phyloP scores from a whole-genome alignment of 2,113 vertebrate species.

The Chloebia gouldiae region DNA sequence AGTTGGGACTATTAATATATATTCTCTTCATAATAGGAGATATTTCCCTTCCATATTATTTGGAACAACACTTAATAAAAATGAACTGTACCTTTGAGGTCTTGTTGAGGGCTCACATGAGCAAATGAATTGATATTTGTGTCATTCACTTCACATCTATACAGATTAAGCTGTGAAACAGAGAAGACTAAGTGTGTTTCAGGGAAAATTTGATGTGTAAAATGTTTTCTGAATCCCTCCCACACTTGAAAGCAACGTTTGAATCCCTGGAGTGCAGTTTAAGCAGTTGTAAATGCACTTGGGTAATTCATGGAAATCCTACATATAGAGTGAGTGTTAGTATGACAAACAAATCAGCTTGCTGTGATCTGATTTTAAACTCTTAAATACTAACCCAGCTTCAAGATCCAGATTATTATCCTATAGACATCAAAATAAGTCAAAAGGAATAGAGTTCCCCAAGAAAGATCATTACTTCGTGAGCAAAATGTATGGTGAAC shows the following conservation, averaged over 20 bases:
- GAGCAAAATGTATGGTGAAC: not conserved
- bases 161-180: not conserved
- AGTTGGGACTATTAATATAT: not conserved
- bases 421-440: not conserved
- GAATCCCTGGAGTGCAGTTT: not conserved
- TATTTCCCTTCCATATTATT: not conserved
- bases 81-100: not conserved
- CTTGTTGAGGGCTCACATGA: not conserved
- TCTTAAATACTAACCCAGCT: not conserved
- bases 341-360: not conserved
- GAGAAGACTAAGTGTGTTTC: not conserved
- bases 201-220: not conserved
- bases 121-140: not conserved
- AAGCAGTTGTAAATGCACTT: not conserved
- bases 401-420: not conserved
- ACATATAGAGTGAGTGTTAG: not conserved
- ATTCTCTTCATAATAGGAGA: not conserved
- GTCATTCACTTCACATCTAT: not conserved
- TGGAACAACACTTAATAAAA: not conserved
- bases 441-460: not conserved
- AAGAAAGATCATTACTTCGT: not conserved
- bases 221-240: not conserved
- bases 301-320: slow-evolving; percentile 23
- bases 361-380: slow-evolving; percentile 5
- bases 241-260: not conserved